A percentile compares a stretch with the other conserved stretches of the same genome.
Conservation (phyloP, 2,797 vertebrate genomes). For the Poeciliopsis presidionis region DNA sequence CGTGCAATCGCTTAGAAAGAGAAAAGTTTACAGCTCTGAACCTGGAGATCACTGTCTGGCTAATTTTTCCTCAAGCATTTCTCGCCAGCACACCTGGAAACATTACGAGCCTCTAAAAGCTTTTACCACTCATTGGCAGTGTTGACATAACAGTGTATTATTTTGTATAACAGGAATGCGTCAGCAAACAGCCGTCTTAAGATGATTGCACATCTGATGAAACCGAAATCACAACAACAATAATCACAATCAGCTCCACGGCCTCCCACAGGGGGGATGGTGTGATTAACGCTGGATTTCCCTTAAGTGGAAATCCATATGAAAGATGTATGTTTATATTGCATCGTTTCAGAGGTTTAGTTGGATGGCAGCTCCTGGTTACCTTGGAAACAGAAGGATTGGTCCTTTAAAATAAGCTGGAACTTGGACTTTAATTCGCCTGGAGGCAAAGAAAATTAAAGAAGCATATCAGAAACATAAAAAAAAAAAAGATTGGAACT, state of each 20-base stretch:
- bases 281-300: conserved; percentile 42
- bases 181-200: conserved; percentile 37
- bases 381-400: conserved; percentile 58
- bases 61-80: background rate
- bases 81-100: background rate
- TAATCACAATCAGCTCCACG: conserved; percentile 34
- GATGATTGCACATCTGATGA: conserved; percentile 40
- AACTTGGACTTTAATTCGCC: conserved; percentile 43
- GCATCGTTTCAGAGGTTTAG: conserved; percentile 21
- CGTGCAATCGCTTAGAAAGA: conserved; percentile 10
- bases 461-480: background rate
- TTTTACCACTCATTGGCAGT: background rate
- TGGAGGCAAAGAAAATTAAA: conserved; percentile 18
- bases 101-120: background rate
- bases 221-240: conserved; percentile 36
- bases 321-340: conserved; percentile 33
- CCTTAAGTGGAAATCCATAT: conserved; percentile 53
- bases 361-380: conserved; percentile 40
- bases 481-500: background rate
- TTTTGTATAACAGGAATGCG: background rate
- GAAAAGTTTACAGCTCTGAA: conserved; percentile 1
- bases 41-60: background rate
- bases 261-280: conserved; percentile 12
- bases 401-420: conserved; percentile 26
- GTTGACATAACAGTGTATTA: conserved; percentile 11